Evolutionary conservation across 2,888 invertebrate genomes (phyloP).

Genomic region (Crocallis elinguaria): DNA sequence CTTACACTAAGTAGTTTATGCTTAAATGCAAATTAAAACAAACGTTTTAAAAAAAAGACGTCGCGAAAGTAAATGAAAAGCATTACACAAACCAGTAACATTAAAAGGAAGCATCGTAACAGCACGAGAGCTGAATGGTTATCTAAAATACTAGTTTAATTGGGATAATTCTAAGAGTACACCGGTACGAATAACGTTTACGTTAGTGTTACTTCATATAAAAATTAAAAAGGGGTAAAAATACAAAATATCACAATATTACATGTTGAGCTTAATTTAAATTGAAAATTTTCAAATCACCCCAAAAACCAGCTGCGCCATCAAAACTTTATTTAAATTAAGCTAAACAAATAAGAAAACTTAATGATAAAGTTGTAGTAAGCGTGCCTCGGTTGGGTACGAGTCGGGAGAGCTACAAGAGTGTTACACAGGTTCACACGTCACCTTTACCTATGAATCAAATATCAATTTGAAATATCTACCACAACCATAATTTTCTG

Average conservation of each 20-base stretch:
- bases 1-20: constrained; percentile 72
- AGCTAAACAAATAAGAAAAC: constrained; percentile 78
- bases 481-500: constrained; percentile 83
- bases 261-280: constrained; percentile 85
- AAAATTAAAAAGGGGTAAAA: constrained; percentile 76
- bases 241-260: constrained; percentile 85
- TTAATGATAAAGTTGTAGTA: constrained; percentile 50
- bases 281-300: constrained; percentile 57
- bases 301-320: constrained; percentile 50
- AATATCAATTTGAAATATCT: constrained; percentile 81
- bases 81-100: constrained; percentile 69
- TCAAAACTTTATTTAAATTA: constrained; percentile 72
- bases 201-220: constrained; percentile 59
- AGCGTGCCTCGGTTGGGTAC: constrained; percentile 47
- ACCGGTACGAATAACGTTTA: constrained; percentile 69
- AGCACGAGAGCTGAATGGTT: constrained; percentile 54
- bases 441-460: constrained; percentile 66
- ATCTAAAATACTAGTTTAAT: constrained; percentile 54
- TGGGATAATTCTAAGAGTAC: constrained; percentile 53
- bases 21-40: constrained; percentile 73
- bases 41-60: constrained; percentile 40
- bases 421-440: constrained; percentile 59
- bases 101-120: constrained; percentile 76
- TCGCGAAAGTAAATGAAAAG: constrained; percentile 73
- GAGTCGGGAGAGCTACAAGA: constrained; percentile 38